Conservation (phyloP, 2,797 vertebrate genomes). For the Pseudochirops corinnae region DNA sequence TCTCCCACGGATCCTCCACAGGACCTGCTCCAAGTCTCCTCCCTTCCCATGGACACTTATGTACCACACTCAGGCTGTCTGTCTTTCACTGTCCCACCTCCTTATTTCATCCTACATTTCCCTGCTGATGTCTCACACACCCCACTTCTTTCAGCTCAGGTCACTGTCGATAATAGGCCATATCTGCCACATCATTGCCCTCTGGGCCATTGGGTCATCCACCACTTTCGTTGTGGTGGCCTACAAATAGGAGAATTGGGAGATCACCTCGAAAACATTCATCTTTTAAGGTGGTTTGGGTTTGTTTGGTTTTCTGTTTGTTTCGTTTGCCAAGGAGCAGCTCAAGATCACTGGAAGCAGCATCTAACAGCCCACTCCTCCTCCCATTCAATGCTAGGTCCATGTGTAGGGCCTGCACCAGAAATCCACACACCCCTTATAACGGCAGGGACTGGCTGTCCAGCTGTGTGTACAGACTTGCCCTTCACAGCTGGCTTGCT, state of each 20-base stretch:
- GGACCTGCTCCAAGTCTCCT: no score
- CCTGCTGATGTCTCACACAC: no score
- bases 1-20: no score
- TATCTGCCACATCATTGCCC: neutral
- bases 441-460: neutral
- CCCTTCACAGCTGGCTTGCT: neutral
- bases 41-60: no score
- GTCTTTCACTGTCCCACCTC: neutral
- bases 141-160: no score
- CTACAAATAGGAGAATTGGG: no score
- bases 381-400: no score
- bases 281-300: neutral
- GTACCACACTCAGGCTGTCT: neutral
- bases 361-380: no score
- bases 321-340: neutral
- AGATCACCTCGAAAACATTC: neutral
- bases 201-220: neutral
- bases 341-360: neutral
- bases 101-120: neutral
- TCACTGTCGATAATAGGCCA: neutral
- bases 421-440: no score
- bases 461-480: neutral
- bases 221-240: no score
- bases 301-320: no score
- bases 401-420: no score